These are phyloP conservation scores for Atherinosoma microstoma DNA, from an alignment of 2,797 vertebrate genomes.

Conservation along the genomic window DNA sequence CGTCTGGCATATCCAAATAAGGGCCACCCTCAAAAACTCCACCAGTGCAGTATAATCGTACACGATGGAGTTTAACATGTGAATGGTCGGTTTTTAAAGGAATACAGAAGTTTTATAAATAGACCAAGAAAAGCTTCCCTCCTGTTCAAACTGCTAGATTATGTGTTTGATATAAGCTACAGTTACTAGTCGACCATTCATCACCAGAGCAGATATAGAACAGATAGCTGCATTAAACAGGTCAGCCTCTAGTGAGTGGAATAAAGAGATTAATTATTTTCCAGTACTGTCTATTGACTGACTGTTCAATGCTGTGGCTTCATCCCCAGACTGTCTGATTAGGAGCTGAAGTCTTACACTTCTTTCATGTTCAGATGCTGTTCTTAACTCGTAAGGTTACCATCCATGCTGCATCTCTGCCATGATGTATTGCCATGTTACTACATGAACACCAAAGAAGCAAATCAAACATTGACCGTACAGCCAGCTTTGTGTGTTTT, in stretches of 20 bases:
- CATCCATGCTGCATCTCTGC: neutral
- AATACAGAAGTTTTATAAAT: neutral
- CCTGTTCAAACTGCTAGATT: slow-evolving; percentile 5
- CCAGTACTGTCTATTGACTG: slow-evolving; percentile 55
- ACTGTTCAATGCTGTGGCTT: slow-evolving; percentile 45
- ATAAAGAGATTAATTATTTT: slow-evolving; percentile 54
- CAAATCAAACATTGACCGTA: neutral
- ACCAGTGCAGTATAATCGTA: neutral
- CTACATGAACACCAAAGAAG: neutral
- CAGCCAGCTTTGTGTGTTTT: neutral
- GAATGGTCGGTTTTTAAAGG: neutral
- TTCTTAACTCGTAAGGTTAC: neutral
- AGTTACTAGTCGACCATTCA: slow-evolving; percentile 5
- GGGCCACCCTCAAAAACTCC: neutral
- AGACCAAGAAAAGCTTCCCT: neutral
- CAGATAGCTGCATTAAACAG: slow-evolving; percentile 42
- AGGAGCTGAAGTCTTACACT: neutral
- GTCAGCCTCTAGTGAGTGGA: slow-evolving; percentile 50
- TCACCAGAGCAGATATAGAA: slow-evolving; percentile 35
- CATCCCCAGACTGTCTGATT: slow-evolving; percentile 48
- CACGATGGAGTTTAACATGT: neutral
- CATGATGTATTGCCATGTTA: neutral
- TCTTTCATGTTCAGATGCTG: neutral
- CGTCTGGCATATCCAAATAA: slow-evolving; percentile 17
- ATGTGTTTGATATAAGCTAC: slow-evolving; percentile 15